phyloP scores from a whole-genome alignment of 2,888 invertebrate genomes.

The Epinotia ramella region DNA sequence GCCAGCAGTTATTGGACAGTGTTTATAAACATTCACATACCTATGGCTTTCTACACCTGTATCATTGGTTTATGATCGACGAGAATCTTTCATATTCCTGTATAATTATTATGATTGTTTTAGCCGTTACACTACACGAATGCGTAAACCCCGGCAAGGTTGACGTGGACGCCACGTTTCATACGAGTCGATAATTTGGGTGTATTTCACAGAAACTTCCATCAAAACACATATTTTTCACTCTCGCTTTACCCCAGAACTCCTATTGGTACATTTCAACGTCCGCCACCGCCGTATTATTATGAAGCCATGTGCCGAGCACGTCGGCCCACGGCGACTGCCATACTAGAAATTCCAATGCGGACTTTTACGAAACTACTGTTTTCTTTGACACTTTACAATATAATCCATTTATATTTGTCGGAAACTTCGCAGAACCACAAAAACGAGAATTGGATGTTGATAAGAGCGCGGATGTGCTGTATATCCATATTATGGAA shows the following conservation, averaged over 20 bases:
- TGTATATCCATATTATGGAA: constrained; percentile 83
- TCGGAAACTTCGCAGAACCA: constrained; percentile 83
- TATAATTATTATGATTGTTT: constrained; percentile 17
- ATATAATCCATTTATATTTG: constrained; percentile 85
- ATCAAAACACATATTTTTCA: constrained; percentile 60
- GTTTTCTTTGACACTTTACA: constrained; percentile 77
- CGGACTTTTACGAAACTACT: constrained; percentile 77
- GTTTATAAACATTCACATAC: constrained; percentile 49
- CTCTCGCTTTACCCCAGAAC: constrained; percentile 65
- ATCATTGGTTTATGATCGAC: neutral
- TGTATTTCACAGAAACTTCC: constrained; percentile 44
- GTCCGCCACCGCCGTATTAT: constrained; percentile 77
- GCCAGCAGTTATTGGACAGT: constrained; percentile 38
- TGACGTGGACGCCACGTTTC: constrained; percentile 73
- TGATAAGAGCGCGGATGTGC: constrained; percentile 80
- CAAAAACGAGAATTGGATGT: constrained; percentile 81
- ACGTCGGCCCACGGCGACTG: constrained; percentile 79
- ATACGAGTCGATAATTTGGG: constrained; percentile 22
- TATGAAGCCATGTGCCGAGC: constrained; percentile 81
- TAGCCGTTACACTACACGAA: constrained; percentile 51
- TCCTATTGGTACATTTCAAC: constrained; percentile 63
- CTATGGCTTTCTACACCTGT: constrained; percentile 18
- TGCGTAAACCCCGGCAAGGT: constrained; percentile 71
- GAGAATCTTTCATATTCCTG: neutral
- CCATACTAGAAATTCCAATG: constrained; percentile 82